Conservation (phyloP, 2,797 vertebrate species). For the Acipenser oxyrinchus region DNA sequence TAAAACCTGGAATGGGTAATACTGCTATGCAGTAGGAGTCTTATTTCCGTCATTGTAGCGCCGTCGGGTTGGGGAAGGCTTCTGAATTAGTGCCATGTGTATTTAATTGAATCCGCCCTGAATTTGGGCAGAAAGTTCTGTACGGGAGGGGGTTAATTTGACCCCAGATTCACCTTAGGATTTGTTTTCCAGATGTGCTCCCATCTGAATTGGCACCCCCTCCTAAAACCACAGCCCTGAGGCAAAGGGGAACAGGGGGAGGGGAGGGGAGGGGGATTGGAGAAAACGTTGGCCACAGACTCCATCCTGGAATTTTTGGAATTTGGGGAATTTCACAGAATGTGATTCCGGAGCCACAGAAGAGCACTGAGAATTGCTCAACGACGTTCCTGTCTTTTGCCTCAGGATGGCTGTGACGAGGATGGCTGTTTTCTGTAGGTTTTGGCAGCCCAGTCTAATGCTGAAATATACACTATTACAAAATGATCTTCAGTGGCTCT, state of each 20-base stretch:
- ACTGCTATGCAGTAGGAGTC: too few species aligned
- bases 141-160: constrained; percentile 20
- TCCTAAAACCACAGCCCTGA: constrained; percentile 8
- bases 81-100: too few species aligned
- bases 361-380: constrained; percentile 14
- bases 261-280: constrained; percentile 14
- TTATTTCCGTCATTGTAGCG: too few species aligned
- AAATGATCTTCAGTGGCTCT: too few species aligned
- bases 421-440: too few species aligned
- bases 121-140: constrained; percentile 8
- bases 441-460: too few species aligned
- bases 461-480: too few species aligned
- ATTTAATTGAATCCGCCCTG: too few species aligned
- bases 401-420: too few species aligned
- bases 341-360: constrained; percentile 34
- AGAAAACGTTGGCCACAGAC: constrained; percentile 21
- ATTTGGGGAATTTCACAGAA: constrained; percentile 32
- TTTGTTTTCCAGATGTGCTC: constrained; percentile 36
- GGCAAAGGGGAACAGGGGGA: constrained; percentile 11
- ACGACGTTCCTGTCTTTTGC: too few species aligned
- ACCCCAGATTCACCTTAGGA: constrained; percentile 30
- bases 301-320: constrained; percentile 29
- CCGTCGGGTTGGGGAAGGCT: too few species aligned
- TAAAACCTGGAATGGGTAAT: too few species aligned
- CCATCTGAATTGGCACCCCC: neutral